Base-by-base conservation (phyloP, 2,113 vertebrate species). In the Hipposideros armiger region DNA sequence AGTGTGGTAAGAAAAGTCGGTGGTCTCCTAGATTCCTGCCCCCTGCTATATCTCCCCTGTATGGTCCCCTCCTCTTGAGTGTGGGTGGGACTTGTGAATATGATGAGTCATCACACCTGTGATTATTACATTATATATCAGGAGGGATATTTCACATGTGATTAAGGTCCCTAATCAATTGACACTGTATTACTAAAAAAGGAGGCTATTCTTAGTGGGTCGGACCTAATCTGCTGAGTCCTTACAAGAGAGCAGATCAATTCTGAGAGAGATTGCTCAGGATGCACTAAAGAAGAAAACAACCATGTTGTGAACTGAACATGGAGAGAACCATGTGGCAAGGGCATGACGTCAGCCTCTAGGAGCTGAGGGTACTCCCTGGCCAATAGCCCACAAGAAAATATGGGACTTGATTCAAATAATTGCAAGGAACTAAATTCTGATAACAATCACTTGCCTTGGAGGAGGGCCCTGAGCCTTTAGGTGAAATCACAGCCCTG, bases 131-230 rank as follows among this genome's bases (percentile, higher is more conserved):
- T 45, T 60, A 47, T 47, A 30, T 58, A 40, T 16, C 8, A 85
- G 24, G 95, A 87, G 28, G 6, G 4, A 36, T 66, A 73, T 73
- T 83, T 86, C 81, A 62, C 13, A 19, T 82, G 17, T 26, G 42
- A 91, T 50, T 58, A 73, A 24, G 52, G 15, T 36, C 32, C 16
- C 52, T 50, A n/a, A 40, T 77, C 50, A 90, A 22, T 62, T 54
- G 58, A n/a, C 47, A 42, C 17, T 90, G 62, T 56, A 30, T 92
- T 94, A 77, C 42, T 73, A 50, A 52, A 95, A 91, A 69, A 6
- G 22, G 30, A 64, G 17, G 1, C 76, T 58, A 66, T 66, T 6
- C 9, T 32, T 8, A 4, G 10, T 76, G 22, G 14, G 5, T 14
- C 11, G 36, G 11, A 62, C 20, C 19, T 52, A 78, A n/a, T 40